Evolutionary conservation across 2,888 invertebrate species (phyloP), one percentile per base, ranked within the genome.

Genomic region (Caenorhabditis virilis): DNA sequence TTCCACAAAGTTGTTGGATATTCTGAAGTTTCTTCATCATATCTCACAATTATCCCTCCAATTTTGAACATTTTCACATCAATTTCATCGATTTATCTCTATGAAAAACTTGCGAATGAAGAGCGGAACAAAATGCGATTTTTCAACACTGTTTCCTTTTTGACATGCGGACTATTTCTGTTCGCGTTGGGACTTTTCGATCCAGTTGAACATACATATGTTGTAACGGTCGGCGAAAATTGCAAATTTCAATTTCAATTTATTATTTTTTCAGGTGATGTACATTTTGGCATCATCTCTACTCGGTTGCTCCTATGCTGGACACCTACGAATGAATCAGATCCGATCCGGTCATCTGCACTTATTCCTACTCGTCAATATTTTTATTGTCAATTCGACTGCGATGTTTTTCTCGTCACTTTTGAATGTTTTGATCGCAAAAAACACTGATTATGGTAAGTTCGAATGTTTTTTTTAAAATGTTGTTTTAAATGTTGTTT

Each of bases 401-500:
- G 56, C 72, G 25, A 67, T 69, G 64, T 71, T 69, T 39, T 55
- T 73, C 45, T 61, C 69, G 27, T 68, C 71, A 1, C 55, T 75
- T 0, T 52, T 75, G 22, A 73, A 72, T 39, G 71, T 67, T 11
- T 63, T 75, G 36, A 69, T 75, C 16, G 66, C 73, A 0, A 59
- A 71, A 36, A 69, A 72, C 52, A 72, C 72, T 4, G 72, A 75
- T 56, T 72, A 72, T 57, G 69, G 75, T 75, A 39, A 51, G 69
- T 46, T 20, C 13, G n/a, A n/a, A n/a, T n/a, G n/a, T n/a, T n/a
- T n/a, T n/a, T n/a, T n/a, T n/a, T n/a, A n/a, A n/a, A n/a, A n/a
- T n/a, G n/a, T n/a, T n/a, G n/a, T n/a, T n/a, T n/a, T n/a, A n/a
- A n/a, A n/a, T n/a, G n/a, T n/a, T n/a, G n/a, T n/a, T n/a, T n/a